A percentile compares a stretch with the other conserved stretches of the same genome.
These are phyloP conservation scores for Drosophila obscura DNA, from an alignment of 1,140 invertebrate species.

Conservation along the genomic window DNA sequence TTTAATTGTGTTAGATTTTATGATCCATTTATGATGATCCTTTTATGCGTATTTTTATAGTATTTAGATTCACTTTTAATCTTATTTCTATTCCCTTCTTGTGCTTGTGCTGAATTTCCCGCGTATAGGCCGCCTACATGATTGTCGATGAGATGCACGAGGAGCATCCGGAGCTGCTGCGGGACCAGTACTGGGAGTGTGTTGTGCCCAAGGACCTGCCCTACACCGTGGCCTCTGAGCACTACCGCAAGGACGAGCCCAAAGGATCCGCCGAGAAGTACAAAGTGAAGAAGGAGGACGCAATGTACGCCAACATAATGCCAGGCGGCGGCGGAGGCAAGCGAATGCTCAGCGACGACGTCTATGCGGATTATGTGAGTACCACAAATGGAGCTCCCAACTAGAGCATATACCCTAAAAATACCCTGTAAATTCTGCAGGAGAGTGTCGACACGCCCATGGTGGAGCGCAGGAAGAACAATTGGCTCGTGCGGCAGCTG, in stretches of 20 bases:
- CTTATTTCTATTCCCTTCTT: neutral
- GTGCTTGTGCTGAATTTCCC: constrained; percentile 2
- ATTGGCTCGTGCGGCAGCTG: constrained; percentile 93
- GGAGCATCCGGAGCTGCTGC: constrained; percentile 93
- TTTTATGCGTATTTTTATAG: too few relatives aligned
- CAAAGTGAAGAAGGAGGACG: constrained; percentile 92
- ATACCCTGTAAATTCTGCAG: constrained; percentile 83
- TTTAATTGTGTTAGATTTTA: too few relatives aligned
- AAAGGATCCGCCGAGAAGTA: constrained; percentile 93
- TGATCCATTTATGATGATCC: too few relatives aligned
- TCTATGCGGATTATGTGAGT: constrained; percentile 94
- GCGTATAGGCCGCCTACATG: constrained; percentile 92
- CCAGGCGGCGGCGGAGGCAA: constrained; percentile 83
- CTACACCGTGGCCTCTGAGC: constrained; percentile 93
- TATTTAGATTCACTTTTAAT: too few relatives aligned
- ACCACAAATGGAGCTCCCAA: neutral
- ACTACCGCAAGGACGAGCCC: constrained; percentile 91
- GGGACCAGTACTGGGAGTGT: constrained; percentile 96
- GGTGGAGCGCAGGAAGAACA: constrained; percentile 92
- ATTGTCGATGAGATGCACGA: constrained; percentile 96
- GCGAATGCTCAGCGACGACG: constrained; percentile 89
- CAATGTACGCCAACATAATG: constrained; percentile 89
- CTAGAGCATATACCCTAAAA: neutral
- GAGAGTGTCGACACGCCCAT: constrained; percentile 94
- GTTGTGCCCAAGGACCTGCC: constrained; percentile 94